Evolutionary conservation across 2,888 invertebrate species (phyloP), one percentile per base, ranked within the genome.

Genomic region (Sphinx pinastri): DNA sequence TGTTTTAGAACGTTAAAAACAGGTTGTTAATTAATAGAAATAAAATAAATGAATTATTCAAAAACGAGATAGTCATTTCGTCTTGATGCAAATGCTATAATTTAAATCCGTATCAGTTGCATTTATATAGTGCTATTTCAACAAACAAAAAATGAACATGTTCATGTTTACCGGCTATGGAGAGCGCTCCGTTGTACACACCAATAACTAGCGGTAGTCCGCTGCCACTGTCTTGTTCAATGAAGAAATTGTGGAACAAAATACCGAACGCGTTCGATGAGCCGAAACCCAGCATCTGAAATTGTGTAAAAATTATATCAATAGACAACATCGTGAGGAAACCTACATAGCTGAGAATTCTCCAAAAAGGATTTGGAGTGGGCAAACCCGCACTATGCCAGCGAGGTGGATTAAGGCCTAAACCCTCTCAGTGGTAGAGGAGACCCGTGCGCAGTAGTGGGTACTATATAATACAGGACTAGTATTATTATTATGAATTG

Each of bases 201-300:
- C 96, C 96, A 79, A 96, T 97, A 6, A 96, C 95, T 31, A 97
- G 85, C 0, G 97, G 96, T 13, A 96, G 93, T 0, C 96, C 96
- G 71, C 96, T 96, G 0, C 97, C 96, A 77, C 95, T 96, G 67
- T 95, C 96, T 45, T 96, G 96, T 47, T 94, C 94, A 71, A 95
- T 90, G 70, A 97, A 94, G 81, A 97, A 97, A 69, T 96, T 95
- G 45, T 96, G 96, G 79, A 96, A 97, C 63, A 97, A 86, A 68
- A 97, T 94, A 0, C 96, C 96, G 77, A 97, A 97, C 0, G 96
- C 96, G 19, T 96, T 95, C 51, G 95, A 92, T 0, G 96, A 96
- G 0, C 96, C 95, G 59, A 96, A 92, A 0, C 95, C 95, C 57
- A 96, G 94, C 81, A 96, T 95, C 97, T 97, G 86, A 69, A 87